Base-by-base conservation (phyloP, 2,888 invertebrate species). In the Palloptera scutellata region DNA sequence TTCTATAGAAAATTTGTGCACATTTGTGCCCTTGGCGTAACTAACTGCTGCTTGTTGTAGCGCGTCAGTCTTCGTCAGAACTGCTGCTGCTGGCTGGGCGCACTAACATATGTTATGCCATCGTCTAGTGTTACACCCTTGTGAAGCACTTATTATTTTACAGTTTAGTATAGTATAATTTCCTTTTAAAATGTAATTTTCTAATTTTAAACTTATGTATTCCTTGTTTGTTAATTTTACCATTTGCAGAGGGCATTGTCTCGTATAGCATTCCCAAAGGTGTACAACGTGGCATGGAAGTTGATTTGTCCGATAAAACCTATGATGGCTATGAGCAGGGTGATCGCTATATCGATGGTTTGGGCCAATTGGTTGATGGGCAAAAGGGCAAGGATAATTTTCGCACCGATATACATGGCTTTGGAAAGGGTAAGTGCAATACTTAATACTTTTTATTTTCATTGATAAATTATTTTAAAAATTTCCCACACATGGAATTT, bases 251-350 rank as follows among this genome's bases (percentile, higher is more conserved):
- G 83, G 92, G 92, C 69, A 87, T 94, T 71, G 85, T 93, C 76
- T 91, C 92, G 73, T 95, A 95, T 85, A 89, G 90, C 75, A 91
- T 92, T 87, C 91, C 92, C 41, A 91, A 91, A 84, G 92, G 92
- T 77, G 87, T 89, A 61, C 87, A 88, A 70, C 89, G 91, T 79
- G 88, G 91, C 64, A 87, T 90, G 70, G 92, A 92, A 79, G 87
- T 93, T 76, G 92, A 93, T 84, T 87, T 94, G 65, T 89, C 90
- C 68, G 94, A 95, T 86, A 88, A 89, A 74, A 92, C 90, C 30
- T 94, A 93, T 86, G 94, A 95, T 83, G 93, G 93, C 55, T 85
- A 86, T 67, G 89, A 90, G 76, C 89, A 89, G 78, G 86, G 86
- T 68, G 89, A 88, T 75, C 87, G 88, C 73, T 87, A 90, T 74